Evolutionary conservation across 2,113 vertebrate genomes (phyloP), one percentile per base, ranked within the genome.

Genomic region (Puffinus mauretanicus): DNA sequence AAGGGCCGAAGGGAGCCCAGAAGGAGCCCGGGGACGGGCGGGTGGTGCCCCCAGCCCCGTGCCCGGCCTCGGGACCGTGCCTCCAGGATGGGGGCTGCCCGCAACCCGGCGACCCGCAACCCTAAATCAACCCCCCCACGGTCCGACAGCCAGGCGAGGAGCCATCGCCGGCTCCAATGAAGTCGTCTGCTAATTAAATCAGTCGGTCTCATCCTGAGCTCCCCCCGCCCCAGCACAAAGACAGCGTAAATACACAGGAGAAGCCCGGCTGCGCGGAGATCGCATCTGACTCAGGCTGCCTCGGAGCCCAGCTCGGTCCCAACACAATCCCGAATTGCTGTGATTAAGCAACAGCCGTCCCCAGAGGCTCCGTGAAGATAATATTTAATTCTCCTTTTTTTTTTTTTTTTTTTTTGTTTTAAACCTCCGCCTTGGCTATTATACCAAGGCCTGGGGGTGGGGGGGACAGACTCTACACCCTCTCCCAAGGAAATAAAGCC

Each of bases 81-180:
- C 46, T 17, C 26, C 52, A 34, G 25, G 16, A 40, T 5, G 5
- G 32, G 27, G 55, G 34, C 26, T 46, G 29, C 82, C 82, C 38
- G 12, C 0, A 16, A 27, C 32, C 65, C 9, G 0, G 42, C 2
- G 16, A 42, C 52, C 44, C 5, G 1, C 19, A 8, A 15, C 34
- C 72, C 71, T 17, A 7, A 18, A 40, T 0, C 81, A 8, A 7
- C 29, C 79, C 14, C 17, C 34, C 34, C 38, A 1, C 0, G 4
- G 24, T 19, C 72, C 62, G 1, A 10, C 29, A 47, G 15, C 58
- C 18, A 3, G 25, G 51, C 13, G 3, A 36, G n/a, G 40, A 77
- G 57, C 25, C 38, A 5, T 2, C 16, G 2, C 4, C 2, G 3
- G 62, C 84, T 76, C 57, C 20, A 4, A 4, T 3, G 17, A 38